Percentiles rank a stretch among this genome's conserved stretches.
Evolutionary conservation across 2,888 invertebrate species (phyloP).

Genomic region (Anarsia innoxiella): DNA sequence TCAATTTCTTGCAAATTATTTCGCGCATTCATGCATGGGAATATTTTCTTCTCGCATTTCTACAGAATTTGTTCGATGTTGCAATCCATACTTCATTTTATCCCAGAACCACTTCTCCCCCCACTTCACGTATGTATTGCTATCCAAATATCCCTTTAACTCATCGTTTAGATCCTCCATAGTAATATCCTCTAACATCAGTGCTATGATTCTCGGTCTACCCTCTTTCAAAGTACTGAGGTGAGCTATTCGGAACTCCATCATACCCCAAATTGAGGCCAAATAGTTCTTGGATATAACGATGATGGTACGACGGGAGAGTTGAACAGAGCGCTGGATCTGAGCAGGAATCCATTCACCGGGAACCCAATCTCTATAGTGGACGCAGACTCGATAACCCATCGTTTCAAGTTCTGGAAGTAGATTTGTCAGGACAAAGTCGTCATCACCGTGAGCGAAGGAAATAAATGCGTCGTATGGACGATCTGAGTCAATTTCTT

Average conservation of each 20-base stretch:
- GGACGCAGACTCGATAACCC: slow-evolving; percentile 77
- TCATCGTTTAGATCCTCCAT: slow-evolving; percentile 56
- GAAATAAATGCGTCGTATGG: slow-evolving; percentile 87
- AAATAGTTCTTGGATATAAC: slow-evolving; percentile 28
- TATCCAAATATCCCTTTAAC: slow-evolving; percentile 78
- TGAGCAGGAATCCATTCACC: slow-evolving; percentile 83
- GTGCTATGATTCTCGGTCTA: slow-evolving; percentile 81
- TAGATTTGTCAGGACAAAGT: slow-evolving; percentile 79
- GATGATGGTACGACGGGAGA: slow-evolving; percentile 55
- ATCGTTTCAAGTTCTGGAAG: slow-evolving; percentile 76
- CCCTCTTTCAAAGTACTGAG: slow-evolving; percentile 36
- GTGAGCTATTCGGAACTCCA: slow-evolving; percentile 77
- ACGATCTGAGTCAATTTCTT: slow-evolving; percentile 24
- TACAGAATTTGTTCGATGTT: too few species aligned
- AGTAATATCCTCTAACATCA: slow-evolving; percentile 77
- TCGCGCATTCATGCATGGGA: too few species aligned
- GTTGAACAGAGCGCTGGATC: slow-evolving; percentile 82
- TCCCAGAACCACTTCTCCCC: slow-evolving; percentile 88
- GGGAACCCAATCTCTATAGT: slow-evolving; percentile 82
- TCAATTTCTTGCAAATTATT: too few species aligned
- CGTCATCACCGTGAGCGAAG: slow-evolving; percentile 84
- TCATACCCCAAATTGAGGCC: slow-evolving; percentile 76
- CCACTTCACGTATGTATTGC: slow-evolving; percentile 88
- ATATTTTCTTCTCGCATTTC: too few species aligned
- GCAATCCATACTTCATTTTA: slow-evolving; percentile 81